These are phyloP conservation scores for Bambusicola thoracicus DNA, from an alignment of 2,113 vertebrate species.

Conservation along the genomic window DNA sequence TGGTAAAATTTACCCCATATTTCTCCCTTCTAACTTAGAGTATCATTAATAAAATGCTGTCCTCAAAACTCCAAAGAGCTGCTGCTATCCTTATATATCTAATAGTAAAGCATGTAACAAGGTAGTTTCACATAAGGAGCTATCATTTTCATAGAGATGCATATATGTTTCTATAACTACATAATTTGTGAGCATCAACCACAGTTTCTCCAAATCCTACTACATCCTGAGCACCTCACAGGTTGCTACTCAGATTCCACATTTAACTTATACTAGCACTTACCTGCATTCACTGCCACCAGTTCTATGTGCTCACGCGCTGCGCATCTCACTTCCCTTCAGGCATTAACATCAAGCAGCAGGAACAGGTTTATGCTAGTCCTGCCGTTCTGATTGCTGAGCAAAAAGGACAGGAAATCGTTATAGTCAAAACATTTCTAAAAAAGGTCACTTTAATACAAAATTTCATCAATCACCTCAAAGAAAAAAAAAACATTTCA, in stretches of 20 bases:
- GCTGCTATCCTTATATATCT: background rate
- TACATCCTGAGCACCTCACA: background rate
- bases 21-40: background rate
- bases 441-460: constrained; percentile 91
- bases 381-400: constrained; percentile 80
- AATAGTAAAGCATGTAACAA: background rate
- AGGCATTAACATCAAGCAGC: constrained; percentile 71
- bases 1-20: background rate
- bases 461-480: constrained; percentile 92
- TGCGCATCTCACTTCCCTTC: constrained; percentile 77
- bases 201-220: background rate
- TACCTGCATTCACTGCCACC: background rate
- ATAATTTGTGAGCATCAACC: background rate
- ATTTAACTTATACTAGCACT: background rate
- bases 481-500: constrained; percentile 76
- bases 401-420: constrained; percentile 93
- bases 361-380: constrained; percentile 75
- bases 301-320: constrained; percentile 6
- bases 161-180: background rate
- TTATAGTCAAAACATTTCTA: constrained; percentile 88
- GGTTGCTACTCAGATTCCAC: background rate
- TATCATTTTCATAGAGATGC: background rate
- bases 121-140: background rate
- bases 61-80: background rate
- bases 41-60: background rate